Percentiles rank a stretch among this genome's conserved stretches.
Conservation (phyloP, 2,797 vertebrate genomes). For the Petrocephalus schoutedeni region DNA sequence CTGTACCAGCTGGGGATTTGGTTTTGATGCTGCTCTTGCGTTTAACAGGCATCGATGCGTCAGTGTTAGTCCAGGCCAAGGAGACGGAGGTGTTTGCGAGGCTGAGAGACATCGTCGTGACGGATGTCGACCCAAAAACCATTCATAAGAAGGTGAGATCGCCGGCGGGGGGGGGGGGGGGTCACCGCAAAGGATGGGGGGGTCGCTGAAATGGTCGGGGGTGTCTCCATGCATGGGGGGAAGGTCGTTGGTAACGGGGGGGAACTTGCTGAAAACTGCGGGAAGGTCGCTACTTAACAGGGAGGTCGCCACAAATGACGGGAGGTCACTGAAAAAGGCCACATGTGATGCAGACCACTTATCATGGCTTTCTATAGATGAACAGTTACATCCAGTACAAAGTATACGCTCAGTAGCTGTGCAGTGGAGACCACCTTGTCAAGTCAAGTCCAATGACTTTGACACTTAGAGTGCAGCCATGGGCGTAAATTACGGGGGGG, state of each 20-base stretch:
- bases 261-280: neutral
- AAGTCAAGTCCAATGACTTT: neutral
- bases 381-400: neutral
- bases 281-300: neutral
- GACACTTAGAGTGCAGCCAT: neutral
- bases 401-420: neutral
- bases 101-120: constrained; percentile 82
- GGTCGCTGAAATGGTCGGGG: neutral
- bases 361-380: no score
- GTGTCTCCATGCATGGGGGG: neutral
- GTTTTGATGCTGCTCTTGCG: neutral
- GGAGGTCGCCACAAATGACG: neutral
- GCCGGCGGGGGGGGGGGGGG: neutral
- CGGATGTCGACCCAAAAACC: constrained; percentile 75
- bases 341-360: neutral
- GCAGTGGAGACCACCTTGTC: neutral
- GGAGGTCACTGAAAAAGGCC: neutral
- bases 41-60: constrained; percentile 77
- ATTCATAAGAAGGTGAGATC: constrained; percentile 79
- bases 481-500: no score
- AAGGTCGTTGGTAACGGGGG: neutral
- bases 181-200: neutral
- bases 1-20: neutral
- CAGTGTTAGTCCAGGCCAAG: constrained; percentile 71
- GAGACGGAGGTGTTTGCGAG: constrained; percentile 76